Conservation (phyloP, 23 tunicate genomes). For the Ascidia mentula region DNA sequence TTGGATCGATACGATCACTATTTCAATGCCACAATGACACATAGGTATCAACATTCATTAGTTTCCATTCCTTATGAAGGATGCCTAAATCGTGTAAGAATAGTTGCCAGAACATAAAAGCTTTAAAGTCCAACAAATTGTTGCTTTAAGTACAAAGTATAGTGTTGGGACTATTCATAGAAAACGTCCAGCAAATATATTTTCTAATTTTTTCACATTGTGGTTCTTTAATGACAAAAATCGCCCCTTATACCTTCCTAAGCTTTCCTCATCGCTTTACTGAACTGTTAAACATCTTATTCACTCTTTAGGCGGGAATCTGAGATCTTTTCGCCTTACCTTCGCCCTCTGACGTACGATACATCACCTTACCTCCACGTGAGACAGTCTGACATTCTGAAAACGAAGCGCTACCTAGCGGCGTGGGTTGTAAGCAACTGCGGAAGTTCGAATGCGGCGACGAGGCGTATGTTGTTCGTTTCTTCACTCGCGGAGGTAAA, state of each 20-base stretch:
- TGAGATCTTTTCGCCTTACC: slow-evolving; percentile 37
- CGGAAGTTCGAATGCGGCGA: slow-evolving; percentile 19
- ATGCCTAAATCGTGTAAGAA: too few relatives aligned
- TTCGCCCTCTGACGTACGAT: background rate
- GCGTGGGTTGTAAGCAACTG: slow-evolving; percentile 51
- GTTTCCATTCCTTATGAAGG: too few relatives aligned
- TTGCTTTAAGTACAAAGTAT: too few relatives aligned
- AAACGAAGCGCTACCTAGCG: slow-evolving; percentile 1
- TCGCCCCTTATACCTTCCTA: too few relatives aligned
- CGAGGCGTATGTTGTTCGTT: background rate
- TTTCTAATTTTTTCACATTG: too few relatives aligned
- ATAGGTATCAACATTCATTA: slow-evolving; percentile 42
- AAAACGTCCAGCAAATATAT: too few relatives aligned
- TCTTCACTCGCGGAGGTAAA: background rate
- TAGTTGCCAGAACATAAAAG: too few relatives aligned
- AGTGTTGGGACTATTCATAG: too few relatives aligned
- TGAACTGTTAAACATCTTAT: too few relatives aligned
- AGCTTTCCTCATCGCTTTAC: too few relatives aligned
- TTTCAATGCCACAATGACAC: slow-evolving; percentile 57
- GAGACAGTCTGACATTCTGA: background rate
- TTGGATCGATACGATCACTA: background rate
- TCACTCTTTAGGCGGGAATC: slow-evolving; percentile 24
- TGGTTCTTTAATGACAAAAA: too few relatives aligned
- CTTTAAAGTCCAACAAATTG: too few relatives aligned
- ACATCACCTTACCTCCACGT: background rate